Base-by-base conservation (phyloP, 2,797 vertebrate species). In the Characodon lateralis region DNA sequence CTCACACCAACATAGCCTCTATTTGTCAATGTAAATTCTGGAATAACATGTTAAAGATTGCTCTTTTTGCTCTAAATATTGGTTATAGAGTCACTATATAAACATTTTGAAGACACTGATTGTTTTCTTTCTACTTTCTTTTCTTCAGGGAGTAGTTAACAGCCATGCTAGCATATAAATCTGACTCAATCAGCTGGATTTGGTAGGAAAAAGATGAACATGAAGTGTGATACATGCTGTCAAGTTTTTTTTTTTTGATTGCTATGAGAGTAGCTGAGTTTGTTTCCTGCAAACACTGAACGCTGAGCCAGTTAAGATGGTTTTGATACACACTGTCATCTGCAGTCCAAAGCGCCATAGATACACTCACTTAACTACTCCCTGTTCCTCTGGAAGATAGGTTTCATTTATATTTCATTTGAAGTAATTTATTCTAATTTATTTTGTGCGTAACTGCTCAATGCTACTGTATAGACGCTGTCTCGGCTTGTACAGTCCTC, bases 371-470 rank as follows among this genome's bases (percentile, higher is more conserved):
- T 85, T 73, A 89, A 88, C 92, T 93, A 91, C 90, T 92, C 92
- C 91, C 92, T 87, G 83, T 55, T 50, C 41, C 83, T 76, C 71
- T 18, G 48, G 39, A 84, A 78, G 87, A 90, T 74, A 84, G 72
- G 80, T 85, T 89, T 88, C 43, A 66, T 73, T 86, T 84, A 22
- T 63, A 87, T 88, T 76, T 83, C 88, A 78, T 76, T 88, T 90
- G 84, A 70, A 76, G 88, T 95, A 94, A 96, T 94, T 96, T 95
- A 94, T 95, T 95, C 85, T 91, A 89, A 95, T 95, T 95, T 95
- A 95, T 95, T 95, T 92, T 85, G 85, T 94, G 92, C 93, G 87
- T 91, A 93, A 94, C 94, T 93, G 91, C 89, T 91, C 92, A 92
- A 90, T 91, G 93, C 92, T 95, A 92, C 94, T 95, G 93, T 94